Base-by-base conservation (phyloP, 2,888 invertebrate species). In the Limnephilus auricula region DNA sequence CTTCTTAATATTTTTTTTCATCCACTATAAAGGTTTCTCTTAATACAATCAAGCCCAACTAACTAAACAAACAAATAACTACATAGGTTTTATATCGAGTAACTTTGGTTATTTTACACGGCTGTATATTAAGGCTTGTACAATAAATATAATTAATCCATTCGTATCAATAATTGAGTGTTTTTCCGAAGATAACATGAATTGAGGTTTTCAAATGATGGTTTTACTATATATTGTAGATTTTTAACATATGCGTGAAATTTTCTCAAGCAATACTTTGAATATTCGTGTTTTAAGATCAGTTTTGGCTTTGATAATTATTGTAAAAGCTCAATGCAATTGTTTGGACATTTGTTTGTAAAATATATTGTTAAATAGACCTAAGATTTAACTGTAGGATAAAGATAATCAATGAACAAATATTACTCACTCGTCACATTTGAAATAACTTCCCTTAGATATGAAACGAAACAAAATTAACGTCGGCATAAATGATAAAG, bases 1-100 rank as follows among this genome's bases (percentile, higher is more conserved):
- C 95, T 99, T 99, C 96, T 97, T 99, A 94, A 98, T 98, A 95
- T 99, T 98, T 96, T 99, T 99, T 97, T 99, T 99, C 96, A 98
- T 98, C 94, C 98, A 98, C 96, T 98, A 98, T 96, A 98, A 98
- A 95, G 98, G 98, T 96, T 98, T 97, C 95, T 97, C 97, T 95
- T 97, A 97, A 96, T 96, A 94, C 93, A 94, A 50, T 32, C 79
- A 45, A 79, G 65, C 90, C 90, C 50, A 31, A 88, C 34, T 40
- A 79, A 40, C 13, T n/a, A 85, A 85, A 45, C 13, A 45, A 45
- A 45, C 13, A 45, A 45, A 45, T 45, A 45, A 85, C 30, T 45
- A 45, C 82, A 40, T 82, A 82, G 89, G 65, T 65, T 65, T 65
- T 30, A 79, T 80, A 84, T 65, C 65, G 45, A 90, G 25, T 90